Evolutionary conservation across 1,140 invertebrate species (phyloP), one percentile per base, ranked within the genome.

Genomic region (Musca domestica): DNA sequence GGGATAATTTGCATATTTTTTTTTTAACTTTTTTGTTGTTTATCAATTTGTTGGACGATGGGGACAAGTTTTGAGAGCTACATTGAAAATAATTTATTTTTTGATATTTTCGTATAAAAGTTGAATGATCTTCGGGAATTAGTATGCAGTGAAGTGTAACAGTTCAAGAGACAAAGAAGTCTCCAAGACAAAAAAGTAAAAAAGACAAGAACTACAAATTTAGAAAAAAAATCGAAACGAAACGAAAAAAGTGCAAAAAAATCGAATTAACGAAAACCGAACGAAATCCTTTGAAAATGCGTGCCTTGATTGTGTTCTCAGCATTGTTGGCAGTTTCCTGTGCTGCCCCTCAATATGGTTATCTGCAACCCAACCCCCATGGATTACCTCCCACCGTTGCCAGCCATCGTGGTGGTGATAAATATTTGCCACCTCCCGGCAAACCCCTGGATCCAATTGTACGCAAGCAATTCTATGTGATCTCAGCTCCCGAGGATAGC

Each of bases 301-400:
- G 65, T 30, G 25, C 48, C 12, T 47, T 67, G 1, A 20, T 70
- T 19, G 58, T 67, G 10, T 19, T 66, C 14, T 23, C 67, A 27
- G 49, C 64, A 15, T 17, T 80, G 17, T 67, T 75, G 41, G 70
- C 71, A 20, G 2, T 72, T 46, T 67, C 64, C 58, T 68, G 71
- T 68, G 70, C 22, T 20, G 65, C 48, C 68, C 78, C 78, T 2
- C 78, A 80, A 22, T 80, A 80, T 25, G 75, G 75, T 27, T 80
- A 80, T 41, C 73, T 78, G 65, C 19, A 41, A 12, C 23, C 27
- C 9, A 47, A 51, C 67, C 14, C 14, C 4, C 49, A 61, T 68
- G 67, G 47, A 64, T 68, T 68, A 56, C 70, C 72, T 17, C 71
- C 75, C 23, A 56, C 58, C 23, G 22, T 69, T 12, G 64, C 69